Conservation (phyloP, 2,888 invertebrate species). For the Tenthredo distinguenda region DNA sequence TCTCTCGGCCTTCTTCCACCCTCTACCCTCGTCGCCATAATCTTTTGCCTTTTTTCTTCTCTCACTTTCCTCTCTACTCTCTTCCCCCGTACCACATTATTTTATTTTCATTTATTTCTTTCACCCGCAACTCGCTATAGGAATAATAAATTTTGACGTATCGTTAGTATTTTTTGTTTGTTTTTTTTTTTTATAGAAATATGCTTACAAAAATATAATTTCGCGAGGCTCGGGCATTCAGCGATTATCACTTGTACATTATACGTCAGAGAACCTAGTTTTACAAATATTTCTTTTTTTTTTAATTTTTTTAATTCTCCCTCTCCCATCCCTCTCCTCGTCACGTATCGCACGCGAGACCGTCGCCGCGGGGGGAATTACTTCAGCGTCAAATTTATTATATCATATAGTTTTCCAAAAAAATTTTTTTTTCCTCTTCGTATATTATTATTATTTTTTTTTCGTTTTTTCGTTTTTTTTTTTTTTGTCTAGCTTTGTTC, state of each 20-base stretch:
- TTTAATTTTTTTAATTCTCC: not conserved
- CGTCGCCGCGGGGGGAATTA: not conserved
- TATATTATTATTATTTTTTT: constrained; percentile 16
- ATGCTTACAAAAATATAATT: constrained; percentile 79
- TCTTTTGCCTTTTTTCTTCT: too few relatives aligned
- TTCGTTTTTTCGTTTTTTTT: constrained; percentile 42
- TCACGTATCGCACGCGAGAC: constrained; percentile 30
- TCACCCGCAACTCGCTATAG: constrained; percentile 66
- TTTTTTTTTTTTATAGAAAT: constrained; percentile 72
- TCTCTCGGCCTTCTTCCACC: too few relatives aligned
- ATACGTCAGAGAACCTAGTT: constrained; percentile 16
- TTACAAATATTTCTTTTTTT: constrained; percentile 38
- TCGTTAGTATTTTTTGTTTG: constrained; percentile 74
- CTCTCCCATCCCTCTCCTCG: too few relatives aligned
- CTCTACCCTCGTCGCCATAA: too few relatives aligned
- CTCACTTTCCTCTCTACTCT: too few relatives aligned
- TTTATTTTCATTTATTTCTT: constrained; percentile 56
- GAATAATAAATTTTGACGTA: constrained; percentile 78
- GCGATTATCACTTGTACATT: not conserved
- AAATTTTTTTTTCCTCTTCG: constrained; percentile 52
- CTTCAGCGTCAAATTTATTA: constrained; percentile 56
- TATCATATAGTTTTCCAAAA: constrained; percentile 59
- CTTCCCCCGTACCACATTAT: constrained; percentile 56
- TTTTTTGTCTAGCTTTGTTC: not conserved
- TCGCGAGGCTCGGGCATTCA: constrained; percentile 74